Evolutionary conservation across 2,888 invertebrate species (phyloP), one percentile per base, ranked within the genome.

Genomic region (Thera britannica): DNA sequence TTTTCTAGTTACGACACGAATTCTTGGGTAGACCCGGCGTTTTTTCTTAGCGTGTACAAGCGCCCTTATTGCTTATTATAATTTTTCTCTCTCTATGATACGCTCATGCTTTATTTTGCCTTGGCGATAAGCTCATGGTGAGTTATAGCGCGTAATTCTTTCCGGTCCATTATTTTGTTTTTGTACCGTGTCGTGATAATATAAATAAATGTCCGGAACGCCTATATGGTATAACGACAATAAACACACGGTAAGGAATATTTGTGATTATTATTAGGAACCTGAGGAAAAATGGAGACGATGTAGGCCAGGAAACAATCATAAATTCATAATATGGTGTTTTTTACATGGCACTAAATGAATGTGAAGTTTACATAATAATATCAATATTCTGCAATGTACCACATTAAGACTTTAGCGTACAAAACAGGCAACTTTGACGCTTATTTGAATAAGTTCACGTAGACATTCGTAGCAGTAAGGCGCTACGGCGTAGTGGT

Each of bases 111-210:
- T 46, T 61, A 70, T 72, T 72, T 72, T 68, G 65, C 63, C 57
- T 58, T 68, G 44, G 58, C 52, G 63, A 68, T 73, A 73, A 71
- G 67, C 68, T 67, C 58, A 5, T 12, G 67, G 69, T 72, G 70
- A 72, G 67, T 68, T 71, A 71, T 59, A 69, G 69, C 34, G 38
- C 62, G 68, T 68, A 65, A 72, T 70, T 70, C 67, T 65, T 72
- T 67, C 62, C 70, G 67, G 67, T 51, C 52, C 68, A 65, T 72
- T 67, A 72, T 72, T 70, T 58, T 71, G 58, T 68, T 48, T 48
- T 9, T 56, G 23, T 56, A 9, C 7, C 52, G 54, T 46, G 54
- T 46, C 44, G 44, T 11, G 38, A 9, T 12, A 58, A 58, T 58
- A 9, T n/a, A 61, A 44, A 54, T 54, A 46, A 46, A 59, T 51